phyloP scores from a whole-genome alignment of 2,888 invertebrate genomes.

The Epiblema foenella region DNA sequence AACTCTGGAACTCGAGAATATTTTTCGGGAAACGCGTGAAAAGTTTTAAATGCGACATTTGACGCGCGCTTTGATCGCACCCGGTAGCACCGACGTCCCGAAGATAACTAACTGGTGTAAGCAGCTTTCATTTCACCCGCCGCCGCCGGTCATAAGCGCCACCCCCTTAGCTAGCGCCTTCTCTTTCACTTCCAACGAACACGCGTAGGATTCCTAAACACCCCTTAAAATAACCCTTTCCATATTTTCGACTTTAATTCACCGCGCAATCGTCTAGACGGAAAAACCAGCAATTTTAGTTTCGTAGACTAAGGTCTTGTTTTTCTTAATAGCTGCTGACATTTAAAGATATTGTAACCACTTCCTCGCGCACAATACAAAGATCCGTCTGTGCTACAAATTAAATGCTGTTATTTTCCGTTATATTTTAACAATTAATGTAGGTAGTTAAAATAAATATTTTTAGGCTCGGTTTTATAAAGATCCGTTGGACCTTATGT shows the following conservation, averaged over 20 bases:
- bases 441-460: neutral
- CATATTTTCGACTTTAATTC: conserved; percentile 36
- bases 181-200: conserved; percentile 63
- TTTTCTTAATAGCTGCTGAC: conserved; percentile 22
- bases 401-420: conserved; percentile 26
- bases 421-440: conserved; percentile 7
- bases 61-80: conserved; percentile 54
- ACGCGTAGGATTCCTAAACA: conserved; percentile 62
- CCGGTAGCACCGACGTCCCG: conserved; percentile 58
- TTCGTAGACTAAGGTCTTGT: neutral
- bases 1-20: conserved; percentile 64
- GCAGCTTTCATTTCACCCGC: conserved; percentile 66
- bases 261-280: conserved; percentile 30
- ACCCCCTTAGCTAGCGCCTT: conserved; percentile 68
- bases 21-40: conserved; percentile 76
- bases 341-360: conserved; percentile 29
- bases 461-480: no score
- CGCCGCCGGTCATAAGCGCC: conserved; percentile 62
- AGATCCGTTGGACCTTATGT: no score
- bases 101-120: conserved; percentile 74
- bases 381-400: conserved; percentile 33
- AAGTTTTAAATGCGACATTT: conserved; percentile 70
- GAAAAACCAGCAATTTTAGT: conserved; percentile 15
- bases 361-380: conserved; percentile 37
- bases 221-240: conserved; percentile 62